Evolutionary conservation across 2,113 vertebrate genomes (phyloP).

Genomic region (Xenopus borealis): DNA sequence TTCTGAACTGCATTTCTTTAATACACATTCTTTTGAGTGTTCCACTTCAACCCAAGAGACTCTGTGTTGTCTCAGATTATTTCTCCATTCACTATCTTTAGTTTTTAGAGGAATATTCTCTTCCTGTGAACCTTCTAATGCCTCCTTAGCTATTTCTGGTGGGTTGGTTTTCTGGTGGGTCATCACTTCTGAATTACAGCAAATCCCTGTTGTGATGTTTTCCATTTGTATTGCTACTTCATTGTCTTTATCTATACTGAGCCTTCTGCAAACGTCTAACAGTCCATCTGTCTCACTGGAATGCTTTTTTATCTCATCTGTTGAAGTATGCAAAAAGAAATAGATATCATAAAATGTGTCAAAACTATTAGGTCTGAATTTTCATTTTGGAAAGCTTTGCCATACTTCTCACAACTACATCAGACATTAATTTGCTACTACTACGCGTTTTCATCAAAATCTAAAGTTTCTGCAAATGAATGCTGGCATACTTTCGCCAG

Average conservation of each 20-base stretch:
- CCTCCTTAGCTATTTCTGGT: not conserved
- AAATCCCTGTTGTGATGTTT: not conserved
- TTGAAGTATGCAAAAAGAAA: not conserved
- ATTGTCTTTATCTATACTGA: not conserved
- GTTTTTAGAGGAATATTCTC: not conserved
- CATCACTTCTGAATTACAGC: not conserved
- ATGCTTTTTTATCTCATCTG: not conserved
- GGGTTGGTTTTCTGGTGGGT: not conserved
- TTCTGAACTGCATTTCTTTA: constrained; percentile 44
- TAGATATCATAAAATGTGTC: not conserved
- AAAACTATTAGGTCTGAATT: not conserved
- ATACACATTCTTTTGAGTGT: constrained; percentile 14
- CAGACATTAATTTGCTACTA: too few species aligned
- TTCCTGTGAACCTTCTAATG: not conserved
- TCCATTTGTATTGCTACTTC: too few species aligned
- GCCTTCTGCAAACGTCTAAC: not conserved
- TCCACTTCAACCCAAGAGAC: constrained; percentile 80
- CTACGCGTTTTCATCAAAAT: too few species aligned
- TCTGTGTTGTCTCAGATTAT: constrained; percentile 63
- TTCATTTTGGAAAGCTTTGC: too few species aligned
- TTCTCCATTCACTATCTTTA: not conserved
- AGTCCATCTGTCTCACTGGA: too few species aligned
- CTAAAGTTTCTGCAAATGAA: too few species aligned
- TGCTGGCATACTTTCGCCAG: too few species aligned
- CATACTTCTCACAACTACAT: too few species aligned